phyloP scores from a whole-genome alignment of 2,113 vertebrate species.

The Psophia crepitans region DNA sequence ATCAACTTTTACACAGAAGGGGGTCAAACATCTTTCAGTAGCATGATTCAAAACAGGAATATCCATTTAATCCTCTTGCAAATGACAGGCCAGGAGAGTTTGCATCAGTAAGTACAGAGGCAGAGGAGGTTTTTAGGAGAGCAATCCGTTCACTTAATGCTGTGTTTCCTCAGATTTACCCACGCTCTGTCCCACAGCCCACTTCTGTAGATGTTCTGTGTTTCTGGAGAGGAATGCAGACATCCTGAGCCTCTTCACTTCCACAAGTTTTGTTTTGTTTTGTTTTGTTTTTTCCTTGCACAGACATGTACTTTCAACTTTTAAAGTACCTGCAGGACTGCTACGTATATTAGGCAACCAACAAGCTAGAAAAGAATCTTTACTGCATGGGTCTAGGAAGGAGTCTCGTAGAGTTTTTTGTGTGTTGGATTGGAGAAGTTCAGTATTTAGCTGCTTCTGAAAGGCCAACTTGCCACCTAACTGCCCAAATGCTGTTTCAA shows the following conservation, averaged over 20 bases:
- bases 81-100: background rate
- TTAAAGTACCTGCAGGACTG: background rate
- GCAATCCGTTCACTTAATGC: background rate
- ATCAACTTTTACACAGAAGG: slow-evolving; percentile 17
- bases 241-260: background rate
- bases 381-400: background rate
- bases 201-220: background rate
- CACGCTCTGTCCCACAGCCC: background rate
- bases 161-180: background rate
- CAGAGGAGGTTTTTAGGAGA: background rate
- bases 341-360: background rate
- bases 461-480: background rate
- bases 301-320: background rate
- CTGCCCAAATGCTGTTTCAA: background rate
- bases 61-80: slow-evolving; percentile 24
- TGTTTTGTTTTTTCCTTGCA: background rate
- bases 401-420: background rate
- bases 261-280: background rate
- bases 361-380: background rate
- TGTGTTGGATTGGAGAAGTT: background rate
- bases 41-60: slow-evolving; percentile 3
- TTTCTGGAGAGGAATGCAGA: background rate
- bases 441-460: background rate
- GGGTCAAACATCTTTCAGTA: slow-evolving; percentile 45
- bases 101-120: background rate